Evolutionary conservation across 1,140 invertebrate species (phyloP).

Genomic region (Gonatopus flavifemur): DNA sequence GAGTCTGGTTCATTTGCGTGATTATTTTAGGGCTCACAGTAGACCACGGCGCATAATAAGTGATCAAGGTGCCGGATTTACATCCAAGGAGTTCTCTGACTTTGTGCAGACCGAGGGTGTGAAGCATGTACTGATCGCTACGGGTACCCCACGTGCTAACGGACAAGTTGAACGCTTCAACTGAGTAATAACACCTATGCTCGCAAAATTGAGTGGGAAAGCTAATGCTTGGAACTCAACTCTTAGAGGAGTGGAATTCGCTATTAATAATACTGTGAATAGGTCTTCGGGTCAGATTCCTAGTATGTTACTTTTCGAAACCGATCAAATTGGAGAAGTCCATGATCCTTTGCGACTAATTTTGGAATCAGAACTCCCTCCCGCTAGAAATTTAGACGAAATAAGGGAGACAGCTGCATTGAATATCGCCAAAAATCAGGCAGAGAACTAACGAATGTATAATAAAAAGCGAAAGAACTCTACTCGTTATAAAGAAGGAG

Average conservation of each 20-base stretch:
- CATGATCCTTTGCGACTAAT: not conserved
- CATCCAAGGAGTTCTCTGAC: no score
- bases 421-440: not conserved
- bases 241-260: not conserved
- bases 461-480: not conserved
- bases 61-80: no score
- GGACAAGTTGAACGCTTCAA: not conserved
- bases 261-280: not conserved
- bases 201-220: not conserved
- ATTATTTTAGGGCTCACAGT: no score
- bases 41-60: no score
- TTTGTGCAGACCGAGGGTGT: no score
- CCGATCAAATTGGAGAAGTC: not conserved
- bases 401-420: not conserved
- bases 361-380: not conserved
- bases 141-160: not conserved
- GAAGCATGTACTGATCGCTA: not conserved
- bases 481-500: not conserved
- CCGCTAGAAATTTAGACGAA: not conserved
- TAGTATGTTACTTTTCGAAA: not conserved
- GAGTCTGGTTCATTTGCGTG: no score
- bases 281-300: not conserved
- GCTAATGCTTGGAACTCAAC: not conserved
- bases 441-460: not conserved
- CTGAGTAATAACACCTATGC: not conserved